A percentile compares a stretch with the other conserved stretches of the same genome.
These are phyloP conservation scores for Penaeus chinensis DNA, from an alignment of 1,140 invertebrate genomes.

Conservation along the genomic window DNA sequence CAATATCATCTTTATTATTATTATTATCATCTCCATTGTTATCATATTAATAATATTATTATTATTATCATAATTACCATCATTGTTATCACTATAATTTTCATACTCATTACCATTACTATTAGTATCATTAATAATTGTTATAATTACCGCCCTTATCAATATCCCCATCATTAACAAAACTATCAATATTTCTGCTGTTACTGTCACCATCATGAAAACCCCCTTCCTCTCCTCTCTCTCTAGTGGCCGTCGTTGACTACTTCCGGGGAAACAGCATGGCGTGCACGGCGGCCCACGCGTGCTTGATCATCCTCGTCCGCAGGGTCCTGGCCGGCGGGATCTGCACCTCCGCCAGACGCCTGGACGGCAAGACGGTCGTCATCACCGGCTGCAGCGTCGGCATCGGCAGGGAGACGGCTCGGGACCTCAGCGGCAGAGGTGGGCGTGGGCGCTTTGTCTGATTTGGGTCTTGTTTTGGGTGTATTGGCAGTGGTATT, in stretches of 20 bases:
- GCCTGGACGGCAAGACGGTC: conserved; percentile 71
- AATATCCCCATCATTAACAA: too few species aligned
- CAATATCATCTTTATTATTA: too few species aligned
- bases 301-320: conserved; percentile 4
- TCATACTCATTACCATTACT: too few species aligned
- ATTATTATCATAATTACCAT: too few species aligned
- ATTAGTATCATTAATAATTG: too few species aligned
- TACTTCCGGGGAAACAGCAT: not conserved
- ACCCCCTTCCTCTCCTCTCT: too few species aligned
- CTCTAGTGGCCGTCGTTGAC: conserved; percentile 11
- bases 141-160: too few species aligned
- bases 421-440: conserved; percentile 29
- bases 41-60: too few species aligned
- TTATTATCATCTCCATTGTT: too few species aligned
- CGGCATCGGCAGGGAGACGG: conserved; percentile 72
- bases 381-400: conserved; percentile 75
- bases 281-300: not conserved
- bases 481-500: too few species aligned
- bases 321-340: conserved; percentile 28
- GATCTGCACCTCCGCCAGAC: conserved; percentile 7
- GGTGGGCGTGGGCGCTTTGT: not conserved
- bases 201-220: not conserved
- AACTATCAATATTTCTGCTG: too few species aligned
- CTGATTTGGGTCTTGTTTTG: not conserved
- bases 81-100: too few species aligned